phyloP scores from a whole-genome alignment of 1,140 invertebrate species.

The Aphis craccivora region DNA sequence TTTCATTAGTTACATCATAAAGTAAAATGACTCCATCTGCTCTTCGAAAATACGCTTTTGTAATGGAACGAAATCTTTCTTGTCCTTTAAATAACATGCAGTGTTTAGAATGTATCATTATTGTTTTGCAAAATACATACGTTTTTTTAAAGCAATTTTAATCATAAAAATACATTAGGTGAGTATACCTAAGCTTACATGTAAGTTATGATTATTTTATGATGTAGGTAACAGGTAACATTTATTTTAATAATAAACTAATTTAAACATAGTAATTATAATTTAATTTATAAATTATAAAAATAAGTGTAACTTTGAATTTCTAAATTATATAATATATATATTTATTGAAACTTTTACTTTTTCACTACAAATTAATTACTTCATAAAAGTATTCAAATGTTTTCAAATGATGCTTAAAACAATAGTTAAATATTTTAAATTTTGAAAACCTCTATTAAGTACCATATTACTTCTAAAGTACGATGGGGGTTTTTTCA shows the following conservation, averaged over 20 bases:
- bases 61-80: conserved; percentile 71
- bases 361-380: not conserved
- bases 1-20: conserved; percentile 74
- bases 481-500: not conserved
- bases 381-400: not conserved
- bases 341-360: too few relatives aligned
- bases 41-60: conserved; percentile 75
- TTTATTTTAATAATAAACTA: too few relatives aligned
- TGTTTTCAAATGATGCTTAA: not conserved
- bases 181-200: too few relatives aligned
- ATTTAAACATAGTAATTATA: too few relatives aligned
- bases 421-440: not conserved
- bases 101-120: too few relatives aligned
- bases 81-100: conserved; percentile 65
- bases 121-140: too few relatives aligned
- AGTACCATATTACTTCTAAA: not conserved
- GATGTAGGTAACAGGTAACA: not conserved
- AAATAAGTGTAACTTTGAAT: not conserved
- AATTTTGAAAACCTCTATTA: not conserved
- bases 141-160: too few relatives aligned
- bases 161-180: too few relatives aligned
- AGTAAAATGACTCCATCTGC: conserved; percentile 75
- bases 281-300: not conserved
- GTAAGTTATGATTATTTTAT: too few relatives aligned
- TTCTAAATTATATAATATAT: not conserved